phyloP scores from a whole-genome alignment of 2,888 invertebrate species.

The Patella ulyssiponensis region DNA sequence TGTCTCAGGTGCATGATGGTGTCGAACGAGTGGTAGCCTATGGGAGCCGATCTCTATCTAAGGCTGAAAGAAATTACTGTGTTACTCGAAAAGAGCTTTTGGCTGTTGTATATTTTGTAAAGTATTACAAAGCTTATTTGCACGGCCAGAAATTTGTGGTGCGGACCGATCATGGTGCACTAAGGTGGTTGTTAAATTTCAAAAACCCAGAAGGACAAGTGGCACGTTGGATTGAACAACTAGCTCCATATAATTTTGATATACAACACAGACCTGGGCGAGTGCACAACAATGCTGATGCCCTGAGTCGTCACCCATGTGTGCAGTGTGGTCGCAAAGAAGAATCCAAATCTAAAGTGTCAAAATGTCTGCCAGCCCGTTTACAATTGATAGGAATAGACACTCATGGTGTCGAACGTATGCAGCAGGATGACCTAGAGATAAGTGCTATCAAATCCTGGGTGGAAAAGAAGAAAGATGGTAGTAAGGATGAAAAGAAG shows the following conservation, averaged over 20 bases:
- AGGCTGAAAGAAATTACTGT: slow-evolving; percentile 35
- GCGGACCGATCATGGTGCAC: slow-evolving; percentile 40
- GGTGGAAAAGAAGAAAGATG: slow-evolving; percentile 2
- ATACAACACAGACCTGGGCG: slow-evolving; percentile 27
- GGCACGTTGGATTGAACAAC: slow-evolving; percentile 32
- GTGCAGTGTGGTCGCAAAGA: slow-evolving; percentile 8
- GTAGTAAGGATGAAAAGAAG: not conserved
- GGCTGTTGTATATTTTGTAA: slow-evolving; percentile 31
- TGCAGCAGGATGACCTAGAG: not conserved
- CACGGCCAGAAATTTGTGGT: slow-evolving; percentile 33
- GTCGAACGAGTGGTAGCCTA: slow-evolving; percentile 40
- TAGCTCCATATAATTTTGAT: slow-evolving; percentile 23
- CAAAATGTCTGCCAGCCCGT: not conserved
- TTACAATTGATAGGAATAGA: not conserved
- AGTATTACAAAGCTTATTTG: slow-evolving; percentile 36
- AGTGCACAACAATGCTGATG: slow-evolving; percentile 30
- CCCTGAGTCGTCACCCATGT: slow-evolving; percentile 21
- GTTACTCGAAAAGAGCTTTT: slow-evolving; percentile 37
- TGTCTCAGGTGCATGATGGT: slow-evolving; percentile 27
- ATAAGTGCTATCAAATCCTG: not conserved
- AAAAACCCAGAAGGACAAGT: slow-evolving; percentile 32
- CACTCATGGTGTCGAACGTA: not conserved
- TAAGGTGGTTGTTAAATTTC: slow-evolving; percentile 32
- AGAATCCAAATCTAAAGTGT: not conserved
- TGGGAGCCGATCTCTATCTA: slow-evolving; percentile 27